A percentile compares a stretch with the other conserved stretches of the same genome.
These are phyloP conservation scores for Pollenia griseotomentosa DNA, from an alignment of 2,888 invertebrate genomes.

Conservation along the genomic window DNA sequence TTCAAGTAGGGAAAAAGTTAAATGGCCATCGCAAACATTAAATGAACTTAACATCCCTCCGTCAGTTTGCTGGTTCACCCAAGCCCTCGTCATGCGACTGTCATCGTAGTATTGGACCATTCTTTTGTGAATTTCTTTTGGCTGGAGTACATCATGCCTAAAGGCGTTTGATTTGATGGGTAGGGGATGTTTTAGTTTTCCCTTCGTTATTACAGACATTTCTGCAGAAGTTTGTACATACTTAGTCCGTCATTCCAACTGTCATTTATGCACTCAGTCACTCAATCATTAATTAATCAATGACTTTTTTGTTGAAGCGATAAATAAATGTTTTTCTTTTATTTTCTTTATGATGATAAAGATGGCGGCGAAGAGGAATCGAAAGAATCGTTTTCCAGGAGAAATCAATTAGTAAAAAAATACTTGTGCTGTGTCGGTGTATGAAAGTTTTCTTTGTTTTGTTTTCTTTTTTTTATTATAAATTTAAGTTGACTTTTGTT, in stretches of 20 bases:
- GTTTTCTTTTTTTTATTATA: background rate
- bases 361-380: background rate
- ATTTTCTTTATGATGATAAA: slow-evolving; percentile 12
- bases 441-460: background rate
- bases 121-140: slow-evolving; percentile 10
- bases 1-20: slow-evolving; percentile 26
- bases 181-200: background rate
- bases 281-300: slow-evolving; percentile 70
- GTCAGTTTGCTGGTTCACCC: background rate
- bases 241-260: slow-evolving; percentile 48
- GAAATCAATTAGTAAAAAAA: slow-evolving; percentile 15
- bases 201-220: background rate
- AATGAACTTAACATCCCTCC: slow-evolving; percentile 32
- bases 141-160: background rate
- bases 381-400: background rate
- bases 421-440: background rate
- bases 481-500: slow-evolving; percentile 1
- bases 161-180: background rate
- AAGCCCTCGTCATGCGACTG: slow-evolving; percentile 15
- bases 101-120: slow-evolving; percentile 15
- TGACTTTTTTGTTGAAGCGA: slow-evolving; percentile 63
- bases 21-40: slow-evolving; percentile 54
- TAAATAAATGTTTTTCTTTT: slow-evolving; percentile 44
- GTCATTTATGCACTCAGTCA: slow-evolving; percentile 33
- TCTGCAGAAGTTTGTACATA: slow-evolving; percentile 34